Conservation (phyloP, 2,113 vertebrate species). For the Oryzias celebensis region DNA sequence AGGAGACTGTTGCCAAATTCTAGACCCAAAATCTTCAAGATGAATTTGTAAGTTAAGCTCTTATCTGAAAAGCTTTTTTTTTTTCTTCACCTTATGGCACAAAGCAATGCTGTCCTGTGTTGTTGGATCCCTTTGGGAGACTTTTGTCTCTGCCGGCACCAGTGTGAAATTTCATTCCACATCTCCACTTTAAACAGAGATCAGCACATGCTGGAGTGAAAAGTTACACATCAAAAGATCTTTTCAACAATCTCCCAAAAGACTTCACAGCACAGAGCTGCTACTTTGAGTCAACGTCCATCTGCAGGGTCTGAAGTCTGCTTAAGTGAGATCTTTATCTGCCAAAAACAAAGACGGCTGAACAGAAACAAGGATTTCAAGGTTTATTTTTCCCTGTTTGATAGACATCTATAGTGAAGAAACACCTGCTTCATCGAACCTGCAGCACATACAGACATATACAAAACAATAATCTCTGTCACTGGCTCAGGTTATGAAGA, state of each 20-base stretch:
- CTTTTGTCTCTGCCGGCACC: no score
- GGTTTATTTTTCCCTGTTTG: slow-evolving; percentile 5
- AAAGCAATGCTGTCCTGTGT: no score
- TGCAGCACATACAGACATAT: not conserved
- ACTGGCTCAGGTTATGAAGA: slow-evolving; percentile 57
- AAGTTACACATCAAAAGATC: not conserved
- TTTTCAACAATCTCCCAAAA: not conserved
- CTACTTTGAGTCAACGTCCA: slow-evolving; percentile 10
- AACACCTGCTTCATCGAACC: slow-evolving; percentile 47
- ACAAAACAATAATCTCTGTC: slow-evolving; percentile 41
- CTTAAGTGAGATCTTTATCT: slow-evolving; percentile 34
- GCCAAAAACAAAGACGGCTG: slow-evolving; percentile 10
- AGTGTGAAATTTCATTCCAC: slow-evolving; percentile 1
- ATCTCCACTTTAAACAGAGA: slow-evolving; percentile 11
- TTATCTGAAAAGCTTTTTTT: no score
- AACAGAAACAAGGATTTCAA: slow-evolving; percentile 12
- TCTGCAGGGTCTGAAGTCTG: slow-evolving; percentile 14
- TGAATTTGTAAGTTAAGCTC: no score
- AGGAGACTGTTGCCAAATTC: no score
- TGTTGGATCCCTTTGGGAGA: no score
- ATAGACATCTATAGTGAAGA: slow-evolving; percentile 34
- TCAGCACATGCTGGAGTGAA: not conserved
- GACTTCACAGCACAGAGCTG: not conserved
- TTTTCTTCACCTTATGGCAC: no score
- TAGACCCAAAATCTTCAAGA: no score